Conservation (phyloP, 2,113 vertebrate species). For the Deroptyus accipitrinus region DNA sequence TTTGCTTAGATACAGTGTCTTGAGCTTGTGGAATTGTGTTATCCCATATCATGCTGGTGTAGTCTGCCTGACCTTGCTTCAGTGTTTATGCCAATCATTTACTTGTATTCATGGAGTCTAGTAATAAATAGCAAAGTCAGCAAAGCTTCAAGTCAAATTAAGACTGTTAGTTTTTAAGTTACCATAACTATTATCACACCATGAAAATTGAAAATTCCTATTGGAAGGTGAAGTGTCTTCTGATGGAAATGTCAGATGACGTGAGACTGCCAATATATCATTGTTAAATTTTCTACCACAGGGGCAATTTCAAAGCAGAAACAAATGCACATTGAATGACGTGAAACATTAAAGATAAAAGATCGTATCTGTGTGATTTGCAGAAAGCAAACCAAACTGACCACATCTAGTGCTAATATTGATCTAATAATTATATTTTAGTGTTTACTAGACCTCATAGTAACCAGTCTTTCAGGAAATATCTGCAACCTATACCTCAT, state of each 20-base stretch:
- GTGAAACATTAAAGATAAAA: not conserved
- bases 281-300: not conserved
- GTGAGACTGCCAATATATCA: not conserved
- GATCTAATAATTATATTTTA: not conserved
- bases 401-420: not conserved
- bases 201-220: not conserved
- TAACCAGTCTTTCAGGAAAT: not conserved
- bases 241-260: not conserved
- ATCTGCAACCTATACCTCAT: not conserved
- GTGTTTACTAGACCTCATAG: not conserved
- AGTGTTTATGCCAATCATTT: not conserved
- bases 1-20: not conserved
- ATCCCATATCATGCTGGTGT: not conserved
- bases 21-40: not conserved
- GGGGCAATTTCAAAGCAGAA: not conserved
- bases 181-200: not conserved
- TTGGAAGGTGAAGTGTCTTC: not conserved
- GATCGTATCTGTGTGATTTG: not conserved
- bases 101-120: not conserved
- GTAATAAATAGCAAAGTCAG: not conserved
- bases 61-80: not conserved
- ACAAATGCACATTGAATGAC: not conserved
- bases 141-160: not conserved
- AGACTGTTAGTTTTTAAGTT: not conserved
- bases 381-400: not conserved